These are phyloP conservation scores for Spialia ferax DNA, from an alignment of 2,888 invertebrate species.

Conservation along the genomic window DNA sequence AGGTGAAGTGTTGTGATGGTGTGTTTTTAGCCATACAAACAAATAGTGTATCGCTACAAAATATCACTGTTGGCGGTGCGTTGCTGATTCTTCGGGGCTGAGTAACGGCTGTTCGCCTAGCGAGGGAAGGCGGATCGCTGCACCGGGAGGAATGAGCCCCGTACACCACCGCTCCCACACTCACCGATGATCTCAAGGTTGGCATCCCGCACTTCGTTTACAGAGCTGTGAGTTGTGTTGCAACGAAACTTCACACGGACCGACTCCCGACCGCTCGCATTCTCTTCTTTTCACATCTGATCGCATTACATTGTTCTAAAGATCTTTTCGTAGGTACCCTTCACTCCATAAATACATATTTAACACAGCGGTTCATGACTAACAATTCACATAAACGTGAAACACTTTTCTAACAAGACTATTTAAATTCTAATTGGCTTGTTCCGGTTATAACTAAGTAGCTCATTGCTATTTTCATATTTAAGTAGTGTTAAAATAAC, in stretches of 20 bases:
- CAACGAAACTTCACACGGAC: constrained; percentile 70
- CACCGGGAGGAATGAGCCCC: constrained; percentile 86
- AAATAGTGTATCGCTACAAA: constrained; percentile 82
- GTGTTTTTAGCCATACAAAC: constrained; percentile 83
- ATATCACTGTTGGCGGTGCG: constrained; percentile 72
- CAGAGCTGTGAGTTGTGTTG: constrained; percentile 59
- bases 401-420: constrained; percentile 43
- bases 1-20: constrained; percentile 83
- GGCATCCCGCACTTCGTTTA: constrained; percentile 57
- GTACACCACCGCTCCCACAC: constrained; percentile 79
- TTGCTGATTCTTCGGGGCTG: constrained; percentile 74
- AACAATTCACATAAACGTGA: constrained; percentile 35
- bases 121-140: constrained; percentile 80
- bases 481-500: neutral
- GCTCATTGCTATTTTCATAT: constrained; percentile 10
- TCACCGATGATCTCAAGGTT: constrained; percentile 87
- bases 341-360: constrained; percentile 59
- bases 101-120: constrained; percentile 82
- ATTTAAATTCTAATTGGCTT: constrained; percentile 35
- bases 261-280: constrained; percentile 71
- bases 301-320: constrained; percentile 61
- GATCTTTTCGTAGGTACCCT: constrained; percentile 51
- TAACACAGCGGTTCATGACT: constrained; percentile 39
- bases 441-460: constrained; percentile 18
- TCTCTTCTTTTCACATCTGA: constrained; percentile 71